Base-by-base conservation (phyloP, 2,113 vertebrate genomes). In the Seriola aureovittata region DNA sequence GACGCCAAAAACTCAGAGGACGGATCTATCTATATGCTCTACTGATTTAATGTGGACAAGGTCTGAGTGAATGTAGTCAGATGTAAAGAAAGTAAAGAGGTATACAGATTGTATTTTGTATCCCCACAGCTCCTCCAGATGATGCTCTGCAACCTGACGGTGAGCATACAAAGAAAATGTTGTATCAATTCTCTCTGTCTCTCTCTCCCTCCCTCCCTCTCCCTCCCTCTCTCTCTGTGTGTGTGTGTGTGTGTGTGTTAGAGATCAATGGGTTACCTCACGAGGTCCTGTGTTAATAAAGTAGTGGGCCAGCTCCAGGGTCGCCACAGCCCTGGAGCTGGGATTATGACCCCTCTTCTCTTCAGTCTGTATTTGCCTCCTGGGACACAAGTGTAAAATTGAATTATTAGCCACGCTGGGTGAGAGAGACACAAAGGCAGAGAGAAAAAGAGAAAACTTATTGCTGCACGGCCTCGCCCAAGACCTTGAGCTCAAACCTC, bases 401-500 rank as follows among this genome's bases (percentile, higher is more conserved):
- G 0, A 59, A 55, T 74, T 19, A 70, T 36, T 8, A 10, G 36
- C n/a, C 17, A 1, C 5, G 8, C 25, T 32, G 40, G 66, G 52
- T 42, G 38, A 32, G 32, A 40, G 38, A 78, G 42, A 52, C 4
- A 55, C 17, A 71, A 55, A 34, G 21, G 14, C 32, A n/a, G 21
- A 44, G 3, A 50, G 25, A 10, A 38, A 48, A 42, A 67, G 34
- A 19, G 23, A 25, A 19, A 63, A 86, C 96, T 93, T 95, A 99
- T 97, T 95, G 93, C 82, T 98, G 93, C 85, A 98, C 89, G 29
- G 86, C 90, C 85, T 96, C 92, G 2, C 97, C 95, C 95, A 98
- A 92, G 79, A 96, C 95, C 83, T 97, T 97, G 29, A 98, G 93
- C 86, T 96, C 98, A 92, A 97, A 98, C 87, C 86, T 96, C 88